Evolutionary conservation across 2,888 invertebrate genomes (phyloP), one percentile per base, ranked within the genome.

Genomic region (Spisula solida): DNA sequence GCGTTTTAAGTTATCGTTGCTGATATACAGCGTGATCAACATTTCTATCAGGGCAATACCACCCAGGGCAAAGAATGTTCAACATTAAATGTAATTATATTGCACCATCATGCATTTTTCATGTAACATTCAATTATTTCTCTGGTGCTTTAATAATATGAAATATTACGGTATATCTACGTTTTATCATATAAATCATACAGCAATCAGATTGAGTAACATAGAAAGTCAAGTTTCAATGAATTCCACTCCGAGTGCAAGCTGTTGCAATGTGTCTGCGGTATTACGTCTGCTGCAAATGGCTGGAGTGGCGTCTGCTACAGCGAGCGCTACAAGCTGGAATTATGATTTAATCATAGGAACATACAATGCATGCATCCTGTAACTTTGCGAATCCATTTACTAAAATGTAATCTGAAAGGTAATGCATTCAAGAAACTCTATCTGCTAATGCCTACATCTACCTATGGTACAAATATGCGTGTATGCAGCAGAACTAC

Each of bases 331-430:
- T 66, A 66, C n/a, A 25, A 66, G 25, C 25, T n/a, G 6, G n/a
- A 25, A 66, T 66, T 66, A 10, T 66, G 60, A 66, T 66, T 8
- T 25, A 66, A 66, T 66, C 60, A 66, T n/a, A 8, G 25, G 60
- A 25, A 66, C 25, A 66, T 66, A 41, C 60, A 66, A 66, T 66
- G 25, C 60, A 66, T 66, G 25, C 60, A 66, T 66, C 60, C n/a
- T 66, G 60, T 25, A 66, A n/a, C 25, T 14, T n/a, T n/a, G 20
- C 20, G 18, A 60, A 60, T 60, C 60, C n/a, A 60, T 66, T 66
- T 66, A 66, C 60, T 6, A n/a, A 25, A 25, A 25, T 66, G 25
- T 12, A 66, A 66, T 25, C 60, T 66, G 25, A n/a, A 12, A 25
- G n/a, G n/a, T 10, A 66, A 25, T 25, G n/a, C 60, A 25, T 66